Conservation (phyloP, 1,140 invertebrate species). For the Proctacanthus coquilletti region DNA sequence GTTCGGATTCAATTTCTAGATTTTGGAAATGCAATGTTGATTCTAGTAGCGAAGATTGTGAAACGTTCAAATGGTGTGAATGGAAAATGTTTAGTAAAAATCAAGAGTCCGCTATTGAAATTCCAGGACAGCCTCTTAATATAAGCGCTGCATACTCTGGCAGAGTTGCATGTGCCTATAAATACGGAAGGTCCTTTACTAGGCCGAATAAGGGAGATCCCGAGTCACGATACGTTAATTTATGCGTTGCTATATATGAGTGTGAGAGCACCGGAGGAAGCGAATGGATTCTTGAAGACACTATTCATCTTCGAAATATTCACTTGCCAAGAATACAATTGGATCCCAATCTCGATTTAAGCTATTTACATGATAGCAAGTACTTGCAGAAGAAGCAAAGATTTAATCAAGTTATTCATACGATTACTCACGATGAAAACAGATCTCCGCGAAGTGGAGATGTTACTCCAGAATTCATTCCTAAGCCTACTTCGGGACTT, state of each 20-base stretch:
- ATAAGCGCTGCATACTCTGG: conserved; percentile 95
- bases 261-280: conserved; percentile 95
- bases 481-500: conserved; percentile 41
- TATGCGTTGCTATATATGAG: conserved; percentile 96
- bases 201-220: conserved; percentile 58
- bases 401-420: conserved; percentile 50
- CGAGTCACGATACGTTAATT: conserved; percentile 76
- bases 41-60: conserved; percentile 38
- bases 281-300: conserved; percentile 99
- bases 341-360: conserved; percentile 66
- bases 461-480: conserved; percentile 18
- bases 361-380: conserved; percentile 66
- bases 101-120: conserved; percentile 71
- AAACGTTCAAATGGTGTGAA: conserved; percentile 65
- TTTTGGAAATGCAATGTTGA: conserved; percentile 71
- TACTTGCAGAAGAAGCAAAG: conserved; percentile 63
- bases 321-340: conserved; percentile 66
- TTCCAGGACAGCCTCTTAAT: conserved; percentile 74
- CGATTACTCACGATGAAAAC: conserved; percentile 42
- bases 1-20: conserved; percentile 63
- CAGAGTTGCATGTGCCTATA: conserved; percentile 90
- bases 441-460: conserved; percentile 38
- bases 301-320: conserved; percentile 78
- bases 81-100: conserved; percentile 80
- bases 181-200: conserved; percentile 74